Base-by-base conservation (phyloP, 1,140 invertebrate species). In the Drosophila serrata region DNA sequence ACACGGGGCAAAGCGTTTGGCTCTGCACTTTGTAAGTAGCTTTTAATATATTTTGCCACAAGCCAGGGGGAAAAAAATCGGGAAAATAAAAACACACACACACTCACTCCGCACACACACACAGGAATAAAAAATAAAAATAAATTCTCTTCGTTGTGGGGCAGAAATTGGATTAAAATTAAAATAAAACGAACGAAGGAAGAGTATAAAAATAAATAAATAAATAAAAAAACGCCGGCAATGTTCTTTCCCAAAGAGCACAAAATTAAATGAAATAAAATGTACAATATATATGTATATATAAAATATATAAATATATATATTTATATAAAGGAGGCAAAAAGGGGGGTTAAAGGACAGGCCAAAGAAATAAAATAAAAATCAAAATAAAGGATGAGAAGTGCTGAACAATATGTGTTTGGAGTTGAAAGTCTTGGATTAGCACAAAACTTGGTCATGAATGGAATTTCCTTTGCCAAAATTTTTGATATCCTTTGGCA, bases 1-100 rank as follows among this genome's bases (percentile, higher is more conserved):
- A 55, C 53, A 75, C 60, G 53, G 51, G 68, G 42, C 65, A 45
- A 79, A 74, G 61, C 75, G 82, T 82, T 82, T 88, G 79, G 57
- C 58, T 78, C 68, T 88, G 77, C 85, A 88, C 84, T 88, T 90
- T 90, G 84, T 88, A 90, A 88, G 85, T 88, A 88, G 84, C 84
- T 88, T 90, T 88, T 88, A 88, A 88, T 88, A 88, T 88, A 90
- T 88, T 88, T 88, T 84, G 85, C 84, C 80, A 75, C 84, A 90
- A 84, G 77, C 73, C 63, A 43, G 59, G 68, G 75, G 53, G 63
- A 69, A 73, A 63, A 63, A 79, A 81, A 78, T 45, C 43, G 39
- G 55, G 45, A 39, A 77, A 81, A 68, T 37, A 75, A 59, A 75
- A 40, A 15, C 31, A 69, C 61, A 49, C 42, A 69, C 60, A 49